Percentiles rank a stretch among this genome's conserved stretches.
These are phyloP conservation scores for Nasonia vitripennis DNA, from an alignment of 1,140 invertebrate genomes.

Conservation along the genomic window DNA sequence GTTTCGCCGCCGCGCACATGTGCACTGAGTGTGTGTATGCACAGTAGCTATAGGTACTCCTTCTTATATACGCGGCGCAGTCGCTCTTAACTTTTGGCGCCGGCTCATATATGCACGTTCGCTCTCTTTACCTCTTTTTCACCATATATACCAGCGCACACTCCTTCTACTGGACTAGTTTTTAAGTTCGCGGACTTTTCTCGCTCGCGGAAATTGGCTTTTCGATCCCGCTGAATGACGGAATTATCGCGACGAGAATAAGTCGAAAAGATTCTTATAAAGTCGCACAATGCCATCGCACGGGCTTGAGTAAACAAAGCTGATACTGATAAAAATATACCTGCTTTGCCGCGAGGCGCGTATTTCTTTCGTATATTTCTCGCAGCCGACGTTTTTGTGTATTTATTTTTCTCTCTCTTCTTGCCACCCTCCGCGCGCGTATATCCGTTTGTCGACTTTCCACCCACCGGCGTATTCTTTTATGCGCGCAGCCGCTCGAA, in stretches of 20 bases:
- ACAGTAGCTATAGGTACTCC: not conserved
- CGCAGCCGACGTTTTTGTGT: not conserved
- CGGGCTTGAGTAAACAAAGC: no score
- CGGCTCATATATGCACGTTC: constrained; percentile 25
- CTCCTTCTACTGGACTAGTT: not conserved
- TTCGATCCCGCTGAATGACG: not conserved
- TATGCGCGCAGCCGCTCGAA: no score
- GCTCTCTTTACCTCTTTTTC: not conserved
- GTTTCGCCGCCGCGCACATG: not conserved
- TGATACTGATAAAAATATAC: no score
- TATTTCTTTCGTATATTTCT: constrained; percentile 19
- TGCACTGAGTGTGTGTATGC: not conserved
- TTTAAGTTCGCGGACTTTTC: not conserved
- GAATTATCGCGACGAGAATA: not conserved
- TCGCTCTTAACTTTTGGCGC: constrained; percentile 30
- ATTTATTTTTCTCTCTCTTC: not conserved
- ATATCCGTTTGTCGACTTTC: not conserved
- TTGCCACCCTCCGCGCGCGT: no score
- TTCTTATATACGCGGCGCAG: not conserved
- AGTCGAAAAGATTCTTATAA: no score
- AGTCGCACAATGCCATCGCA: no score
- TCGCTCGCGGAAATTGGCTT: not conserved
- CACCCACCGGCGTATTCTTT: not conserved
- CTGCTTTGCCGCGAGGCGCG: no score
- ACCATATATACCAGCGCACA: no score